Evolutionary conservation across 2,797 vertebrate genomes (phyloP), one percentile per base, ranked within the genome.

Genomic region (Bufotes viridis): DNA sequence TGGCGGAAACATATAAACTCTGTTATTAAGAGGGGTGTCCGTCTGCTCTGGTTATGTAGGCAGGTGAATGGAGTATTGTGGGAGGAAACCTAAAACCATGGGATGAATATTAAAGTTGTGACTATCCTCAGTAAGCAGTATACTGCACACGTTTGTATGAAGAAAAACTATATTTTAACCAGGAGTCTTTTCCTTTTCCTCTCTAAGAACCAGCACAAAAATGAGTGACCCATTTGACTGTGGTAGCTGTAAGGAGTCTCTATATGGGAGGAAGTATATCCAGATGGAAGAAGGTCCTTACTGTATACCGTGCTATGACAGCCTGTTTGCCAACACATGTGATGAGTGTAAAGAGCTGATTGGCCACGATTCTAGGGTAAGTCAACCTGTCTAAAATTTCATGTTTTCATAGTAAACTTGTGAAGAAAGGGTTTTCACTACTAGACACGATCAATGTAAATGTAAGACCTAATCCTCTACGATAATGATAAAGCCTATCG

Each of bases 251-350:
- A 98, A 97, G 89, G 98, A 99, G 94, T 98, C 98, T 88, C 91
- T 99, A 87, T 99, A 99, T 0, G 98, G 98, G 74, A 97, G 98
- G 92, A 99, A 99, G 94, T 99, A 99, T 95, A 99, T 99, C 94
- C 98, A 99, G 93, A 95, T 94, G 86, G 97, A 99, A 55, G 95
- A 97, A 0, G 96, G 95, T 60, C 98, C 98, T 0, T 98, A 99
- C 95, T 99, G 98, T 91, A 97, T 99, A 92, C 98, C 98, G 86
- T 99, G 98, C 92, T 99, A 99, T 0, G 98, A 99, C 82, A 96
- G 95, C 90, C 96, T 96, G 90, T 99, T 99, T 60, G 98, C 97
- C 90, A 99, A 99, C 94, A 99, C 98, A 11, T 99, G 98, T 0
- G 96, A 98, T 0, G 98, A 99, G 91, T 99, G 98, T 96, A 98